Base-by-base conservation (phyloP, 2,888 invertebrate genomes). In the Oscheius sp. region DNA sequence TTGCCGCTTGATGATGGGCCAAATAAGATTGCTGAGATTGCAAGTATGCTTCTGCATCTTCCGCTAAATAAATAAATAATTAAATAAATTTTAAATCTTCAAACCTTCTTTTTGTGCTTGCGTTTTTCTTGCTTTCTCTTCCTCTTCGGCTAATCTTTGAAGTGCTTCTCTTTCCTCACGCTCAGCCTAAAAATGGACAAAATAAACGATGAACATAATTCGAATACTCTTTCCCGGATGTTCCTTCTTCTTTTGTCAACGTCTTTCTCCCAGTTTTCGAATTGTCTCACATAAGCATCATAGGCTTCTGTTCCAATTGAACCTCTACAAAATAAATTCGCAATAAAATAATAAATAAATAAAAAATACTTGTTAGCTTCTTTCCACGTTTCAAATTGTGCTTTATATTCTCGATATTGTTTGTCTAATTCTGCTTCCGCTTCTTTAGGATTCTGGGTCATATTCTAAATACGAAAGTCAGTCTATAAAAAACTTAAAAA, bases 381-480 rank as follows among this genome's bases (percentile, higher is more conserved):
- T 61, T 86, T 88, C 88, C 88, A 88, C 49, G 79, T 72, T 61
- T 88, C 87, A 64, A 86, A 88, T 45, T 86, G 85, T 5, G 78
- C 80, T 66, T 84, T 83, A 70, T 88, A 88, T 35, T 85, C 86
- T 9, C 76, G 73, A 70, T 88, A 88, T 69, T 88, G 87, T 61
- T 82, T 85, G 52, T 88, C 87, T 25, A 88, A 76, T 58, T 87
- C 87, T 52, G 83, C 83, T 61, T 85, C 86, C n/a, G 84, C 59
- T 5, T 58, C 58, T 69, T 59, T 56, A 29, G 56, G 27, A 45
- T 46, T 70, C 27, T 46, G 25, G 16, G 35, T n/a, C 66, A 52
- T 53, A 18, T 18, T 41, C 35, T 61, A 35, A 61, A 27, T 29
- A 18, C n/a, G 13, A 56, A 16, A 56, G 1, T 16, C 5, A 18